These are phyloP conservation scores for Clistopyga incitator DNA, from an alignment of 2,888 invertebrate genomes.

Conservation along the genomic window DNA sequence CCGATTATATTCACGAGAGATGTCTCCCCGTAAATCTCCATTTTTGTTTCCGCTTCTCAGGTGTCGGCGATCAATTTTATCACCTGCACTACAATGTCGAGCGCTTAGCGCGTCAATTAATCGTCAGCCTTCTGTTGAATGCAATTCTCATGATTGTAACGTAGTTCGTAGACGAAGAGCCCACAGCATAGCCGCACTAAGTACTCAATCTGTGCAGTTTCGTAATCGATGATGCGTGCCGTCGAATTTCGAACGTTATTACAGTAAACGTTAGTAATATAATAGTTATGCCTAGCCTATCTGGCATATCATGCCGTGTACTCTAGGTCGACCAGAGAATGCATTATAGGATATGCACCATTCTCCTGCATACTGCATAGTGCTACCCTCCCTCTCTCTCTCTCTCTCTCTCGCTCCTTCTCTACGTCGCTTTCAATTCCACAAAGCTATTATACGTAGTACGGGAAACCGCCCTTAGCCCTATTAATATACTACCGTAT, in stretches of 20 bases:
- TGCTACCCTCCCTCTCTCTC: constrained; percentile 7
- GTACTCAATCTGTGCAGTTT: not conserved
- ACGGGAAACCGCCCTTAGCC: constrained; percentile 32
- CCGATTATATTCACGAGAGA: not conserved
- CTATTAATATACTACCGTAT: constrained; percentile 55
- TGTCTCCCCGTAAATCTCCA: not conserved
- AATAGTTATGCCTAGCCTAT: constrained; percentile 6
- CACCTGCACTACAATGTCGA: not conserved
- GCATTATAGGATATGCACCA: not conserved
- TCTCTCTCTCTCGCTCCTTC: not conserved
- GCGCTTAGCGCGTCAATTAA: too few relatives aligned
- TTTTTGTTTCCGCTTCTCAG: not conserved
- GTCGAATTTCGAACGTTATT: constrained; percentile 9
- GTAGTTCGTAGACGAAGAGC: not conserved
- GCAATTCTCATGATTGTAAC: not conserved
- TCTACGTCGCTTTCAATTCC: not conserved
- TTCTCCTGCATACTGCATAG: not conserved
- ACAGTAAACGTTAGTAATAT: constrained; percentile 3
- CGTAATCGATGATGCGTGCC: not conserved
- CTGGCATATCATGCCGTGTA: constrained; percentile 27
- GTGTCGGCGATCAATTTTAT: not conserved
- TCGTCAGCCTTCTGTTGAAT: not conserved
- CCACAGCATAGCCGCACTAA: not conserved
- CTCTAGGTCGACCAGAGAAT: constrained; percentile 3
- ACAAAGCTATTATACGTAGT: constrained; percentile 49